Conservation (phyloP, 1,140 invertebrate genomes). For the Leptinotarsa defecta region DNA sequence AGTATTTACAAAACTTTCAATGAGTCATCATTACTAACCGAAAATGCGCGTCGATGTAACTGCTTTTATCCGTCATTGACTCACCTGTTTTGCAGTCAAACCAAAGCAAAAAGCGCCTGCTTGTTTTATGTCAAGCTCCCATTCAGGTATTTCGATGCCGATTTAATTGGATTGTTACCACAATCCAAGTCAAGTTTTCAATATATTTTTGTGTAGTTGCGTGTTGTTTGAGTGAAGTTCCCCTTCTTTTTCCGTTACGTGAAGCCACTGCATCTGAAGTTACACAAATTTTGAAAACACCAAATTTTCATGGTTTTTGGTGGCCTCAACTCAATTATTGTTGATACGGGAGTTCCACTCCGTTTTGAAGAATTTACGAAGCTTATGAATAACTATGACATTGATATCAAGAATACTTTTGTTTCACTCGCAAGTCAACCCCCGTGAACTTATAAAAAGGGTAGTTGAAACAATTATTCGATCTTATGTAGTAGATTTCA, state of each 20-base stretch:
- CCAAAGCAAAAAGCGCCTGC: conserved; percentile 33
- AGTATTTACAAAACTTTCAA: conserved; percentile 43
- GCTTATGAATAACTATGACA: conserved; percentile 17
- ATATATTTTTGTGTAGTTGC: conserved; percentile 46
- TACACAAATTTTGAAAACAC: conserved; percentile 28
- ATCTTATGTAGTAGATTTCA: no score
- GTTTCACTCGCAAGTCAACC: conserved; percentile 37
- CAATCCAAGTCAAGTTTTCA: conserved; percentile 37
- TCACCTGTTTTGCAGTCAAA: conserved; percentile 39
- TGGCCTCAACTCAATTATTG: conserved; percentile 18
- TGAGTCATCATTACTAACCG: conserved; percentile 42
- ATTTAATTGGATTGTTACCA: conserved; percentile 48
- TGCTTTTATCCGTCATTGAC: conserved; percentile 37
- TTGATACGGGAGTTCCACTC: conserved; percentile 42
- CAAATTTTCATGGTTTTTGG: conserved; percentile 30
- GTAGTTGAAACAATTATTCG: background rate
- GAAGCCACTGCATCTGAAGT: conserved; percentile 13
- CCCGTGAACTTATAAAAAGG: conserved; percentile 31
- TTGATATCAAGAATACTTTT: conserved; percentile 16
- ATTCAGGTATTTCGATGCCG: conserved; percentile 30
- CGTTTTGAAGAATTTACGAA: conserved; percentile 25
- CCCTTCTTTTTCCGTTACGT: conserved; percentile 17
- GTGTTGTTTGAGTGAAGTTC: conserved; percentile 48
- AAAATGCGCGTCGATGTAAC: conserved; percentile 35
- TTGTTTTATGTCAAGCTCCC: conserved; percentile 38